Evolutionary conservation across 2,797 vertebrate genomes (phyloP).

Genomic region (Notoglanidium macrostoma): DNA sequence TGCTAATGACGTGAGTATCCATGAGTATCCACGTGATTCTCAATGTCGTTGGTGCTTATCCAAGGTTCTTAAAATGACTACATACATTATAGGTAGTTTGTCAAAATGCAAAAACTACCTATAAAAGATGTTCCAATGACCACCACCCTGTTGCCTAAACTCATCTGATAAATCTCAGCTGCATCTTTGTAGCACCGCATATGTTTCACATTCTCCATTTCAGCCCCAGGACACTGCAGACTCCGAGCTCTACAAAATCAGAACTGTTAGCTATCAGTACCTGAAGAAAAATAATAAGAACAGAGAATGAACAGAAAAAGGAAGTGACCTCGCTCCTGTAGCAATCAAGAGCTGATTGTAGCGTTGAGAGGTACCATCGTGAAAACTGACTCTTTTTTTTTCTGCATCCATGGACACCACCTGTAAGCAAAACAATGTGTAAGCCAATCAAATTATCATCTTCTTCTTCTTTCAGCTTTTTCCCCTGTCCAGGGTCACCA

Average conservation of each 20-base stretch:
- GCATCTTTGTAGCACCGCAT: slow-evolving; percentile 80
- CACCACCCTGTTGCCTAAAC: slow-evolving; percentile 70
- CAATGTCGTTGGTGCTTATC: background rate
- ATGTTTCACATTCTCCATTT: slow-evolving; percentile 75
- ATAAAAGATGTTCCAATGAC: slow-evolving; percentile 85
- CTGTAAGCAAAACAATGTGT: slow-evolving; percentile 62
- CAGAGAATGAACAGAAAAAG: background rate
- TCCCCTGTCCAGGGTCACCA: too few species aligned
- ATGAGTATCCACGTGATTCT: background rate
- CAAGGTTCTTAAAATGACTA: background rate
- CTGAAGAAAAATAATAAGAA: background rate
- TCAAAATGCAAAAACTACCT: slow-evolving; percentile 66
- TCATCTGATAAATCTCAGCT: slow-evolving; percentile 72
- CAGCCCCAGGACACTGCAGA: slow-evolving; percentile 76
- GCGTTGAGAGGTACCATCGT: slow-evolving; percentile 72
- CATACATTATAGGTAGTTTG: background rate
- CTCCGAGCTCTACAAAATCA: slow-evolving; percentile 69
- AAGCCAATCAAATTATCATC: background rate
- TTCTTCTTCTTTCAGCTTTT: too few species aligned
- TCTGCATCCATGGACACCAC: slow-evolving; percentile 73
- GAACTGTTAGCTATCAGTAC: background rate
- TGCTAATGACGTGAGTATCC: background rate
- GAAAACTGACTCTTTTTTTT: slow-evolving; percentile 72
- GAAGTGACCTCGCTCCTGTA: slow-evolving; percentile 80
- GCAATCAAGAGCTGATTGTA: slow-evolving; percentile 86